A percentile compares a stretch with the other conserved stretches of the same genome.
phyloP scores from a whole-genome alignment of 2,888 invertebrate genomes.

The Calliphora vomitoria region DNA sequence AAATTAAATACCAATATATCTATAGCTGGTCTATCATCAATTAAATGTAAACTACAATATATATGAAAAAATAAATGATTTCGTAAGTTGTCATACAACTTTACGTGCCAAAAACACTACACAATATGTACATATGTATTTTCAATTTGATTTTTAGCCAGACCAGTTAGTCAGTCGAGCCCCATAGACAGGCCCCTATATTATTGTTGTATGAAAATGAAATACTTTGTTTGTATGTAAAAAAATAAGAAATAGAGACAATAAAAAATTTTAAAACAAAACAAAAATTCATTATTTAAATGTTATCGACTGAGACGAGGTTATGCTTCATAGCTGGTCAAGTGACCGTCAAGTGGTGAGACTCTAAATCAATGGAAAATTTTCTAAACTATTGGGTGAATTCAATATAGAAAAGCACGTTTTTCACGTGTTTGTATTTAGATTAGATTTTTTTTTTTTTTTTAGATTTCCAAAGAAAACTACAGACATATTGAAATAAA shows the following conservation, averaged over 20 bases:
- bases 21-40: conserved; percentile 3
- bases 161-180: conserved; percentile 63
- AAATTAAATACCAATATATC: not conserved
- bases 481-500: not conserved
- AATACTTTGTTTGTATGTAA: not conserved
- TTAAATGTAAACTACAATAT: conserved; percentile 2
- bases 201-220: conserved; percentile 22
- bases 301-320: conserved; percentile 40
- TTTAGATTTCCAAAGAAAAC: not conserved
- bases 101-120: conserved; percentile 65
- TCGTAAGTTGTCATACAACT: conserved; percentile 69
- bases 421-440: conserved; percentile 58
- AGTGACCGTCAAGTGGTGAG: conserved; percentile 51
- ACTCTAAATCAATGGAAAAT: conserved; percentile 67
- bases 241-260: not conserved
- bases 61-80: conserved; percentile 49
- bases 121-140: not conserved
- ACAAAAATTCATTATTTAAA: conserved; percentile 41
- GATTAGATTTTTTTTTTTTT: no score
- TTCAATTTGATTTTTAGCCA: conserved; percentile 2
- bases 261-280: conserved; percentile 10
- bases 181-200: conserved; percentile 71
- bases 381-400: conserved; percentile 27
- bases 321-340: conserved; percentile 46
- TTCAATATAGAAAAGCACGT: conserved; percentile 17